Conservation (phyloP, 2,888 invertebrate species). For the Lasioglossum zephyrum region DNA sequence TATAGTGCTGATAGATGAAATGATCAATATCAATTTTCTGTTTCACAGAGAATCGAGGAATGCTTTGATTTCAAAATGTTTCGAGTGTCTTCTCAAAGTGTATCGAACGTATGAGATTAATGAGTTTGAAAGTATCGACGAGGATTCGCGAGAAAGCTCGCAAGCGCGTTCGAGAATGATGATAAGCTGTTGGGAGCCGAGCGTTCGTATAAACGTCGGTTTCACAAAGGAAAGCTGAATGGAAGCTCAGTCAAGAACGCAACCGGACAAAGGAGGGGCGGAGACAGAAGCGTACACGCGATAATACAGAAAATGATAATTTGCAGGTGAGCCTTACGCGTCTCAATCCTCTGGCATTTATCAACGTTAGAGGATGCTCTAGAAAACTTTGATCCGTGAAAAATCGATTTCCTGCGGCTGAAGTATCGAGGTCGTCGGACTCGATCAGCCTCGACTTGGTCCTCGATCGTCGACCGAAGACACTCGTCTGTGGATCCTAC, state of each 20-base stretch:
- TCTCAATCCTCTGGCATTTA: slow-evolving; percentile 55
- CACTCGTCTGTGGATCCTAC: slow-evolving; percentile 69
- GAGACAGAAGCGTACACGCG: slow-evolving; percentile 52
- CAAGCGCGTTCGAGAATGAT: slow-evolving; percentile 6
- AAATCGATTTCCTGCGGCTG: slow-evolving; percentile 67
- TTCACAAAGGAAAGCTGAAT: slow-evolving; percentile 18
- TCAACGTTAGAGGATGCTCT: slow-evolving; percentile 67
- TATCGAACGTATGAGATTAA: not conserved
- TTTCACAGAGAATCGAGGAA: not conserved
- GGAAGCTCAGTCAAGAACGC: slow-evolving; percentile 24
- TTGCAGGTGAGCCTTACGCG: slow-evolving; percentile 66
- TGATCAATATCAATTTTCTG: not conserved
- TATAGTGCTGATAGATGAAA: not conserved
- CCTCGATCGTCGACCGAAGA: slow-evolving; percentile 68
- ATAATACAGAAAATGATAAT: slow-evolving; percentile 19
- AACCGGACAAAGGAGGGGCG: not conserved
- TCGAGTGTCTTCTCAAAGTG: not conserved
- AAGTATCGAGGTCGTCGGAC: slow-evolving; percentile 68
- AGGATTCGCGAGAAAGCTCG: not conserved
- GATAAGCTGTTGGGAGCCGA: slow-evolving; percentile 27
- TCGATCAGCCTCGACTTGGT: slow-evolving; percentile 64
- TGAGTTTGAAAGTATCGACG: not conserved
- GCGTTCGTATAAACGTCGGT: not conserved
- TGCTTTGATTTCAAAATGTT: not conserved
- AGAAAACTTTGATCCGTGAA: slow-evolving; percentile 63